Percentiles rank a stretch among this genome's conserved stretches.
phyloP scores from a whole-genome alignment of 2,888 invertebrate genomes.

The Mythimna ferrago region DNA sequence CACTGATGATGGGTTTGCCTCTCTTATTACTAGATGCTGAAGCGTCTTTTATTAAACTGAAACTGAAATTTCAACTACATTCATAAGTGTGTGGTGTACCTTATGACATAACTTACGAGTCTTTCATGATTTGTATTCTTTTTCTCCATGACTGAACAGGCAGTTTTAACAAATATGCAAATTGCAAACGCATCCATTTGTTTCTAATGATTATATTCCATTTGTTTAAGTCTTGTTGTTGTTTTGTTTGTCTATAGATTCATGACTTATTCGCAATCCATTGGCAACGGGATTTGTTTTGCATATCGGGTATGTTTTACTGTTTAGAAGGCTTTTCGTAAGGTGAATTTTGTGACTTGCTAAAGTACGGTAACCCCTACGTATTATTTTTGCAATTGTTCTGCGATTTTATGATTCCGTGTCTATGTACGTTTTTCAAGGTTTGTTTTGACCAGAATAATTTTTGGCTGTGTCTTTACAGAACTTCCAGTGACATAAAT shows the following conservation, averaged over 20 bases:
- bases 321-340: too few relatives aligned
- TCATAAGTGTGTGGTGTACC: constrained; percentile 27
- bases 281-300: too few relatives aligned
- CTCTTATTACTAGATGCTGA: background rate
- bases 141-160: background rate
- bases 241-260: background rate
- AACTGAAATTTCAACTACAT: constrained; percentile 1
- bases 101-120: constrained; percentile 1
- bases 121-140: background rate
- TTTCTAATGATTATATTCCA: background rate
- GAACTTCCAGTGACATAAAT: constrained; percentile 5
- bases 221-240: background rate
- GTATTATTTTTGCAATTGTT: too few relatives aligned
- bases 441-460: background rate
- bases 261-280: background rate
- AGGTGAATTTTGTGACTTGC: too few relatives aligned
- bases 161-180: background rate
- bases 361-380: too few relatives aligned
- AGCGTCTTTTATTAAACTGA: background rate
- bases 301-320: too few relatives aligned
- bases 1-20: background rate
- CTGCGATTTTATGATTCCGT: background rate
- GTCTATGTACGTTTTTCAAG: background rate
- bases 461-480: too few relatives aligned
- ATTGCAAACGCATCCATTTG: background rate